phyloP scores from a whole-genome alignment of 2,888 invertebrate species.

The Pandemis heparana region DNA sequence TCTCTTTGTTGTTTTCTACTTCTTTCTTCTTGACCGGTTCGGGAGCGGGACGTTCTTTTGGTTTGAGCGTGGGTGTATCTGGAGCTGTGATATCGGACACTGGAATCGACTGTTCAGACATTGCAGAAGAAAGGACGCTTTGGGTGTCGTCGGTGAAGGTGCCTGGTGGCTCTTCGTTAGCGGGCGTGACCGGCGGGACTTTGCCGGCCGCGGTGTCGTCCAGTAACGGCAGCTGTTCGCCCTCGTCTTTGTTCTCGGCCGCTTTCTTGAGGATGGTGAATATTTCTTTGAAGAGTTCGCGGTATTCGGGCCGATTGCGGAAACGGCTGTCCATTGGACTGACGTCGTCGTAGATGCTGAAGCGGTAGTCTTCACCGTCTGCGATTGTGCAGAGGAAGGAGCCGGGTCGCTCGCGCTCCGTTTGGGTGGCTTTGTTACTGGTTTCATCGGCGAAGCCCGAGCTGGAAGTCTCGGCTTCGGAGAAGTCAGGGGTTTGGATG shows the following conservation, averaged over 20 bases:
- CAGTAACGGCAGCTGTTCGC: conserved; percentile 89
- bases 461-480: conserved; percentile 94
- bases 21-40: conserved; percentile 69
- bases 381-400: conserved; percentile 94
- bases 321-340: conserved; percentile 93
- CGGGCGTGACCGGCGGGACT: conserved; percentile 89
- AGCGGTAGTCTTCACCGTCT: conserved; percentile 94
- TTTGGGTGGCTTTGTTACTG: conserved; percentile 93
- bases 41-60: conserved; percentile 62
- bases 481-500: conserved; percentile 93
- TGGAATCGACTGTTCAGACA: conserved; percentile 90
- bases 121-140: conserved; percentile 90
- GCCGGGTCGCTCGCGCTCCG: conserved; percentile 91
- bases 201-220: conserved; percentile 87
- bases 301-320: conserved; percentile 93
- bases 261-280: conserved; percentile 93
- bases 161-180: conserved; percentile 87
- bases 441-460: conserved; percentile 95
- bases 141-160: conserved; percentile 90
- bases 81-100: conserved; percentile 88
- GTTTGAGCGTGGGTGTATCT: conserved; percentile 84
- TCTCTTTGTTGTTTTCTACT: conserved; percentile 70
- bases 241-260: conserved; percentile 93
- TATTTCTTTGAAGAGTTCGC: conserved; percentile 93
- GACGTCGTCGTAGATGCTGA: conserved; percentile 93